Base-by-base conservation (phyloP, 2,797 vertebrate genomes). In the Pampus argenteus region DNA sequence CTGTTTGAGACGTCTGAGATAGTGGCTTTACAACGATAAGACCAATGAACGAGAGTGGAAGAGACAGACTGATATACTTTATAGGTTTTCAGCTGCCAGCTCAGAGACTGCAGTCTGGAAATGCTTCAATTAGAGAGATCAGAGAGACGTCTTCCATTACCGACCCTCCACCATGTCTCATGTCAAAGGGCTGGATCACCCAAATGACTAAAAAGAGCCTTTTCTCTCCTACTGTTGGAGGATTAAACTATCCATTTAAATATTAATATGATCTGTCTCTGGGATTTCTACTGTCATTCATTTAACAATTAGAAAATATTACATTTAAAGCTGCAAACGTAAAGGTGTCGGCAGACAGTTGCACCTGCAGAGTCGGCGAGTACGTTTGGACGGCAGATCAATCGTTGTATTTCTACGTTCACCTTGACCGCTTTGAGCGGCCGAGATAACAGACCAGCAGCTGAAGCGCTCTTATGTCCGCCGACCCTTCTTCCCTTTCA, bases 51-150 rank as follows among this genome's bases (percentile, higher is more conserved):
- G 63, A 56, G 61, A 26, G 51, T 2, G 4, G 29, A 13, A 25
- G 29, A 75, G n/a, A 64, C 26, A 9, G 23, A 54, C 52, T 23
- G 42, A 64, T 38, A 6, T n/a, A 23, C 52, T 52, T 69, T 42
- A 31, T 57, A 42, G 49, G 18, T 71, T 78, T 66, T 60, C 45
- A 62, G 73, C 69, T 64, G 64, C 55, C 66, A 45, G 62, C 57
- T 79, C 31, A 58, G 60, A 59, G 36, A 47, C 62, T 42, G 66
- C 61, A 55, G 59, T 5, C 59, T 54, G 70, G 42, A 57, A 61
- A 61, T 2, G 55, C 25, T 74, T 79, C 26, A 15, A 51, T 64
- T n/a, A 20, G 8, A 61, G 36, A n/a, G 8, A 52, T 50, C 26
- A 45, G 31, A 17, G 28, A 55, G 54, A 26, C 48, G 40, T 44